Evolutionary conservation across 2,888 invertebrate genomes (phyloP).

Genomic region (Toxonevra muliebris): DNA sequence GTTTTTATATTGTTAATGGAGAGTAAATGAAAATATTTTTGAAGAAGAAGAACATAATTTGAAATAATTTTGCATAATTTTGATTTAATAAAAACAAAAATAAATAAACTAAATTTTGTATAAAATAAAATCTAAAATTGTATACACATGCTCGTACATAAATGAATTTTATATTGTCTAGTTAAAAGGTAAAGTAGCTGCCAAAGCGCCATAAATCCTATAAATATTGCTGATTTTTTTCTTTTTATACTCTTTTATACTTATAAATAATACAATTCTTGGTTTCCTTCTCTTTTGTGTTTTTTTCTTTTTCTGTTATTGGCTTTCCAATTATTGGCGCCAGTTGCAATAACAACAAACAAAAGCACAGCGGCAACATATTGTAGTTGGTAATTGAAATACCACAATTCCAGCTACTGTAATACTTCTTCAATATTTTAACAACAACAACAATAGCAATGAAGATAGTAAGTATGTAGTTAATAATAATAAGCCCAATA

Average conservation of each 20-base stretch:
- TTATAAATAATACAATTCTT: background rate
- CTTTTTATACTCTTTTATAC: too few species aligned
- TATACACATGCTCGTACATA: too few species aligned
- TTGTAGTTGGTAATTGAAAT: conserved; percentile 35
- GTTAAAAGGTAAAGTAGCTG: too few species aligned
- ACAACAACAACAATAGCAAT: conserved; percentile 22
- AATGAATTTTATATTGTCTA: too few species aligned
- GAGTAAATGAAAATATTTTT: too few species aligned
- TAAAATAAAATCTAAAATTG: too few species aligned
- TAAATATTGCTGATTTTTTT: too few species aligned
- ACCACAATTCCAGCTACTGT: conserved; percentile 30
- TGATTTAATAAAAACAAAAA: too few species aligned
- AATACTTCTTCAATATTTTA: conserved; percentile 36
- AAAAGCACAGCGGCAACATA: conserved; percentile 4
- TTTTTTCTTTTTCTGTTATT: conserved; percentile 7
- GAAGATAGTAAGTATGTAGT: conserved; percentile 28
- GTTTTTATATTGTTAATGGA: background rate
- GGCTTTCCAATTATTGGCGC: conserved; percentile 31
- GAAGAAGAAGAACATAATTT: too few species aligned
- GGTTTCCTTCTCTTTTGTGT: background rate
- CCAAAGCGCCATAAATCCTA: too few species aligned
- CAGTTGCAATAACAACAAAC: conserved; percentile 26
- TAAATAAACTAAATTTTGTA: too few species aligned
- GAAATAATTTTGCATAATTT: too few species aligned
- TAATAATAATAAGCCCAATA: conserved; percentile 29